These are phyloP conservation scores for Drosophila paulistorum DNA, from an alignment of 1,140 invertebrate species.

Conservation along the genomic window DNA sequence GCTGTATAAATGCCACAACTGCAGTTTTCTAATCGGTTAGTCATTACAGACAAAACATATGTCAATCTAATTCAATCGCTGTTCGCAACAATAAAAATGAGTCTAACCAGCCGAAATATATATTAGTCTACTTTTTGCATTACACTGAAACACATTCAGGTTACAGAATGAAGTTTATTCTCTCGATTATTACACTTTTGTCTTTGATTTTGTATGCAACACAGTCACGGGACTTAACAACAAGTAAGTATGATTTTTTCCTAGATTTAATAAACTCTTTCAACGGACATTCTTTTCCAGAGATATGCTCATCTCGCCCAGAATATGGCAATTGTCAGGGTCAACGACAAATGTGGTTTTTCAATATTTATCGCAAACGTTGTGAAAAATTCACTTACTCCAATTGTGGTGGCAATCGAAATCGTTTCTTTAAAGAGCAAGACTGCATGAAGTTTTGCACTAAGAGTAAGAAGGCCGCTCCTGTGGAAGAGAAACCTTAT, in stretches of 20 bases:
- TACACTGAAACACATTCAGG: background rate
- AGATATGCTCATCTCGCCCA: conserved; percentile 7
- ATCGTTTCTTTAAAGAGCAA: conserved; percentile 23
- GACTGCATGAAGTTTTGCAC: conserved; percentile 26
- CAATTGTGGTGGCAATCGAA: conserved; percentile 37
- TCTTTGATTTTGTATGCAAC: background rate
- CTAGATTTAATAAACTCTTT: background rate
- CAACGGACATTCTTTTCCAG: background rate
- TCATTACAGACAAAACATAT: background rate
- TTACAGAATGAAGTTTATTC: background rate
- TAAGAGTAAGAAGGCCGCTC: background rate
- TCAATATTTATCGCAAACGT: background rate
- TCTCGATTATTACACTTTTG: background rate
- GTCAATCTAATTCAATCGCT: background rate
- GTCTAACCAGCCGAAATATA: background rate
- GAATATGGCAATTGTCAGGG: conserved; percentile 30
- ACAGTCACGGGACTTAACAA: background rate
- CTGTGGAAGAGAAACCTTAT: no score
- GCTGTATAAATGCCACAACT: background rate
- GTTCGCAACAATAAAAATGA: background rate
- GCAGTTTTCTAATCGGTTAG: background rate
- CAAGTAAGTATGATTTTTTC: background rate
- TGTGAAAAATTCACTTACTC: conserved; percentile 30
- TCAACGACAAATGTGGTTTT: conserved; percentile 24
- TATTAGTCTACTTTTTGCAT: background rate